phyloP scores from a whole-genome alignment of 1,140 invertebrate genomes.

The Olivierus martensii region DNA sequence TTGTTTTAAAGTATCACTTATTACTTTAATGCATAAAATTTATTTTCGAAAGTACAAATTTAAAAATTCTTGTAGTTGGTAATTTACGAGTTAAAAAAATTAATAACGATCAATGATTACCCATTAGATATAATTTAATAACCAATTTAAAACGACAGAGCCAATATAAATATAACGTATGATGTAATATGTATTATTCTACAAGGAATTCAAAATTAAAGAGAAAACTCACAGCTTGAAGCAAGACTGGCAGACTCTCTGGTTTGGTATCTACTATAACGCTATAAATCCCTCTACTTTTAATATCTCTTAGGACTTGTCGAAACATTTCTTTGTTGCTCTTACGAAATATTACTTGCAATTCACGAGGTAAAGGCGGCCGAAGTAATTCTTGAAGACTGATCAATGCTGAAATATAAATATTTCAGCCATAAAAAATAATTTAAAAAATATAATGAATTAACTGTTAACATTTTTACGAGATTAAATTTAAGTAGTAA shows the following conservation, averaged over 20 bases:
- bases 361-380: slow-evolving; percentile 37
- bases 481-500: too few relatives aligned
- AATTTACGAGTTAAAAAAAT: too few relatives aligned
- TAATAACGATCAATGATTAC: too few relatives aligned
- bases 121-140: too few relatives aligned
- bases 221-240: slow-evolving; percentile 55
- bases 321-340: slow-evolving; percentile 56
- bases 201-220: neutral
- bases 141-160: too few relatives aligned
- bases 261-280: slow-evolving; percentile 71
- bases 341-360: slow-evolving; percentile 70
- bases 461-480: too few relatives aligned
- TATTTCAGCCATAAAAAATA: neutral
- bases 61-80: too few relatives aligned
- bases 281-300: slow-evolving; percentile 67
- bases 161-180: neutral
- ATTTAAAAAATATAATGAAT: too few relatives aligned
- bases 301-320: slow-evolving; percentile 58
- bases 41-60: too few relatives aligned
- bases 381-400: slow-evolving; percentile 71
- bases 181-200: neutral
- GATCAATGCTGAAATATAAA: slow-evolving; percentile 53
- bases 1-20: too few relatives aligned
- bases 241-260: slow-evolving; percentile 54
- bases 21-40: too few relatives aligned